Base-by-base conservation (phyloP, 2,797 vertebrate species). In the Uromys caudimaculatus region DNA sequence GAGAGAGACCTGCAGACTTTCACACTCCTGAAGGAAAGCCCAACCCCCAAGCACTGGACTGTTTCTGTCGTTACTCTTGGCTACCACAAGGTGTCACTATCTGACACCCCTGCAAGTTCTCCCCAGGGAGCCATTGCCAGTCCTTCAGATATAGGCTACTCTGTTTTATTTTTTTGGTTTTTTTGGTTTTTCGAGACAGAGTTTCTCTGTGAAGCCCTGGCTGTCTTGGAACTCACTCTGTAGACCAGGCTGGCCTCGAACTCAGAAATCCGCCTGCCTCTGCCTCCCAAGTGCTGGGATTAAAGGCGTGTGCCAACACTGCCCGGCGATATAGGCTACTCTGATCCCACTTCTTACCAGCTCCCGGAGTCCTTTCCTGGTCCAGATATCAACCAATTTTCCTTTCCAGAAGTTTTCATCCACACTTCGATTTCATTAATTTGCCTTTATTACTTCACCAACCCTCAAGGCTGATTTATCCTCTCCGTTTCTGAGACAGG, bases 21-120 rank as follows among this genome's bases (percentile, higher is more conserved):
- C n/a, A 52, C 41, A 67, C 10, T 4, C 0, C 14, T 19, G 32
- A 41, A 83, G 19, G 38, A 85, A 54, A 93, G n/a, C 21, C 41
- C 60, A 32, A 6, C 14, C 0, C 0, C 44, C 62, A 0, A n/a
- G 0, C 32, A 0, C n/a, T 1, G 17, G 23, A 12, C 27, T 78
- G 54, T 87, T 85, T 69, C 54, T 95, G 90, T 69, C 89, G n/a
- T 91, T 92, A 35, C 93, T 78, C 47, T 0, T 29, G 0, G 0
- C 1, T 1, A 91, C 93, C 96, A 96, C 93, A 75, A 95, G 95
- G 29, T 85, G 95, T 71, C 97, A 73, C 84, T 85, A 60, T 89
- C 87, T 1, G 75, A 54, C 23, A 29, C 38, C 6, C 50, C 24
- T 82, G 81, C 54, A 5, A 4, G 4, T 32, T 91, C 62, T 78